Base-by-base conservation (phyloP, 2,888 invertebrate species). In the Cyaniris semiargus region DNA sequence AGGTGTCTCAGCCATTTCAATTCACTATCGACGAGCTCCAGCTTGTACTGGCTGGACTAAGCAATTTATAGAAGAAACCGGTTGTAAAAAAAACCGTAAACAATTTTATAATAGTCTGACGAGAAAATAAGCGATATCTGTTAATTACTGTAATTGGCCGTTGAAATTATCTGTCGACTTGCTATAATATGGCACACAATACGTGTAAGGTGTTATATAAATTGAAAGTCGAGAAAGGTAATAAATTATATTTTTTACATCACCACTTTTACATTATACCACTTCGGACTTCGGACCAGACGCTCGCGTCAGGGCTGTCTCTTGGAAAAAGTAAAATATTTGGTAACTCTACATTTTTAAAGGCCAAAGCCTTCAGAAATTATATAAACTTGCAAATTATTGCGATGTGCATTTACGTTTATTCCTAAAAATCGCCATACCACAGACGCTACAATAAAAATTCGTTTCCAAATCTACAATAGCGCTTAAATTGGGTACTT, bases 161-260 rank as follows among this genome's bases (percentile, higher is more conserved):
- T 66, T 38, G 71, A 27, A 74, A 53, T 74, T 53, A 74, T 48
- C 15, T 74, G 74, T 15, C 74, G 74, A 23, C 44, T 48, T 1
- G 21, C 38, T 44, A n/a, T 72, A 72, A 44, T 21, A 72, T 38
- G 44, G 38, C 72, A 72, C 72, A 74, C 74, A 74, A 74, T 74
- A 74, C 23, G 48, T 53, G 48, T 74, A 48, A 48, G 13, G 8
- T 27, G 48, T 74, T 74, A 48, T 74, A 72, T 48, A 72, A 74
- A 74, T 74, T 74, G 74, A 74, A 74, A 74, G 74, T 74, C 53
- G 74, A 74, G 74, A 74, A 74, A 74, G 74, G 74, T 48, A 23
- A 23, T 74, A 48, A 53, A 23, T 74, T 74, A 74, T 74, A 53
- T 74, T 74, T 53, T 74, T 74, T 48, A 74, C 74, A 74, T 74